Evolutionary conservation across 2,113 vertebrate species (phyloP).

Genomic region (Symphodus melops): DNA sequence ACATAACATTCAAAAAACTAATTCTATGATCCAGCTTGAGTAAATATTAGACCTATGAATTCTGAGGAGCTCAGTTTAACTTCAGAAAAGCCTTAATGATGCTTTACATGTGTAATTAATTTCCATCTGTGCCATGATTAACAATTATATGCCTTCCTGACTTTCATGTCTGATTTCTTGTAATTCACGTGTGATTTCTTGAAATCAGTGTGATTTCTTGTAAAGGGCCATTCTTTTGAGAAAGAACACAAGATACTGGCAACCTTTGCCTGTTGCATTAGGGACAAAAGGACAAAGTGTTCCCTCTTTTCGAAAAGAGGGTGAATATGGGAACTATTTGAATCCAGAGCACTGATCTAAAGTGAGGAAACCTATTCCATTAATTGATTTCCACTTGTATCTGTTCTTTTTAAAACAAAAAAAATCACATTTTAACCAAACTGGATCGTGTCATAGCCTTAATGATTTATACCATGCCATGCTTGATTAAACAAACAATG

Average conservation of each 20-base stretch:
- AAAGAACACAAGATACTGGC: slow-evolving; percentile 34
- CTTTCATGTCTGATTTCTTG: slow-evolving; percentile 25
- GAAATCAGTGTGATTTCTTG: slow-evolving; percentile 26
- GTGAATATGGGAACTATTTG: not conserved
- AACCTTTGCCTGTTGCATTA: slow-evolving; percentile 21
- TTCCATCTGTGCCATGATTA: slow-evolving; percentile 31
- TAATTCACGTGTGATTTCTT: no score
- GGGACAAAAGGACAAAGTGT: slow-evolving; percentile 59
- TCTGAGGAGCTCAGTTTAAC: slow-evolving; percentile 6
- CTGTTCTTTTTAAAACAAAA: not conserved
- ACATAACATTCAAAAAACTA: not conserved
- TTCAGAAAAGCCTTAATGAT: slow-evolving; percentile 6
- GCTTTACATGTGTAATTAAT: slow-evolving; percentile 29
- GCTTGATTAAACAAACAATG: not conserved
- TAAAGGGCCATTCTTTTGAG: slow-evolving; percentile 11
- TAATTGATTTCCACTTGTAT: not conserved
- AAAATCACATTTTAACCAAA: not conserved
- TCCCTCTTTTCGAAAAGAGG: slow-evolving; percentile 28
- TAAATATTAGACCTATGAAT: not conserved
- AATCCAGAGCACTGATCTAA: slow-evolving; percentile 11
- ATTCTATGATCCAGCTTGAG: not conserved
- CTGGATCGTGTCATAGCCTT: not conserved
- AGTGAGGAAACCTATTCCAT: slow-evolving; percentile 9
- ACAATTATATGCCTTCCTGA: slow-evolving; percentile 32
- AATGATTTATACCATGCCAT: not conserved